Evolutionary conservation across 1,140 invertebrate species (phyloP), one percentile per base, ranked within the genome.

Genomic region (Caligus rogercresseyi): DNA sequence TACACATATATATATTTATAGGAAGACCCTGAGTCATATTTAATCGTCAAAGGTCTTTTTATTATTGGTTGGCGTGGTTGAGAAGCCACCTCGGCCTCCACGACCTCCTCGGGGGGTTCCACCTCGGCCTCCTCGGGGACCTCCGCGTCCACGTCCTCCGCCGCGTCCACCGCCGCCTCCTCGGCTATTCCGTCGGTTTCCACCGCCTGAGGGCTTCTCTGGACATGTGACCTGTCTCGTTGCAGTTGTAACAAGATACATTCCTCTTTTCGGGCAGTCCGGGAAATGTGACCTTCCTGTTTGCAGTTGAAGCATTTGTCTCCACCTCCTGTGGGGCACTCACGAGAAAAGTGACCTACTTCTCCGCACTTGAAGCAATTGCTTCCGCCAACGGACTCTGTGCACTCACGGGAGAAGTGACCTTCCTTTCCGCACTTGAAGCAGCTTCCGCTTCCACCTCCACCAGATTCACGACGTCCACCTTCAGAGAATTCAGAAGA

Each of bases 341-440:
- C 86, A 65, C 85, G 82, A 25, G 86, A 85, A 73, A 91, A 84
- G 74, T 93, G 89, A 55, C 88, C 88, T 66, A 81, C 79, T 78
- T 87, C 87, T 75, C 86, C 86, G 76, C 87, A 89, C 72, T 83
- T 86, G 77, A 87, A 90, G 77, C 87, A 89, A n/a, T n/a, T 53
- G 31, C 64, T 60, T 20, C 65, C 61, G n/a, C 63, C 61, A 20
- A 51, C 53, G 19, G 23, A 57, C n/a, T 20, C 25, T 31, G 85
- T 84, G 74, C 87, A 89, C 72, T 84, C 85, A 65, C 85, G 82
- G 26, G 86, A 84, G 73, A 90, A 84, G 74, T 93, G 89, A 55
- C 88, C 88, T 66, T 81, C 79, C 78, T 87, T 87, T 75, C 86
- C 86, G 76, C 87, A 89, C 72, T 83, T 86, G 77, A 87, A 89